Conservation (phyloP, 1,140 invertebrate genomes). For the Penaeus chinensis region DNA sequence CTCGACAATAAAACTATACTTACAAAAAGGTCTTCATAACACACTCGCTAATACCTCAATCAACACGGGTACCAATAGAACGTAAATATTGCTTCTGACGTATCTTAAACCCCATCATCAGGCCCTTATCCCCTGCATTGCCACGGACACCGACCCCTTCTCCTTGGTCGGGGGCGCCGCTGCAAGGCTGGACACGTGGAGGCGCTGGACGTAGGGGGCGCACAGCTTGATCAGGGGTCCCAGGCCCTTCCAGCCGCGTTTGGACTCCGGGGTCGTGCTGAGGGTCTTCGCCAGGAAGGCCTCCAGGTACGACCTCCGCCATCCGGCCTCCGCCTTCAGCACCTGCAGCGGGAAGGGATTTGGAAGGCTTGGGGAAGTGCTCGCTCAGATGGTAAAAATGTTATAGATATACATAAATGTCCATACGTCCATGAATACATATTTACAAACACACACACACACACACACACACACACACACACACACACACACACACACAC, state of each 20-base stretch:
- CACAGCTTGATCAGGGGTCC: conserved; percentile 31
- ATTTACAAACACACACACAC: too few species aligned
- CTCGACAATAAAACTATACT: too few species aligned
- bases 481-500: too few species aligned
- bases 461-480: too few species aligned
- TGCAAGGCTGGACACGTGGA: conserved; percentile 22
- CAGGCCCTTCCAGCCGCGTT: conserved; percentile 18
- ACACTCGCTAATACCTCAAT: not conserved
- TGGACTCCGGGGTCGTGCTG: conserved; percentile 25
- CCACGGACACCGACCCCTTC: too few species aligned
- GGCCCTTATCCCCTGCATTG: too few species aligned
- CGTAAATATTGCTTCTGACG: too few species aligned
- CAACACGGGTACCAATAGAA: not conserved
- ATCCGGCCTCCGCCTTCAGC: not conserved
- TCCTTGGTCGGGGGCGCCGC: not conserved
- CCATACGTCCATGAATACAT: too few species aligned
- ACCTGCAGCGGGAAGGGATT: not conserved
- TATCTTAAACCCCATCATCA: too few species aligned
- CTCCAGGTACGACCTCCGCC: conserved; percentile 34
- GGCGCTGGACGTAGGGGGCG: not conserved
- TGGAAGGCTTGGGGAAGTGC: not conserved
- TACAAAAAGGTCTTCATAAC: too few species aligned
- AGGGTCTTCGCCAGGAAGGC: conserved; percentile 20
- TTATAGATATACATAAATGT: not conserved
- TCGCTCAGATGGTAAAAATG: not conserved